phyloP scores from a whole-genome alignment of 2,113 vertebrate species.

The Nycticryphes semicollaris region DNA sequence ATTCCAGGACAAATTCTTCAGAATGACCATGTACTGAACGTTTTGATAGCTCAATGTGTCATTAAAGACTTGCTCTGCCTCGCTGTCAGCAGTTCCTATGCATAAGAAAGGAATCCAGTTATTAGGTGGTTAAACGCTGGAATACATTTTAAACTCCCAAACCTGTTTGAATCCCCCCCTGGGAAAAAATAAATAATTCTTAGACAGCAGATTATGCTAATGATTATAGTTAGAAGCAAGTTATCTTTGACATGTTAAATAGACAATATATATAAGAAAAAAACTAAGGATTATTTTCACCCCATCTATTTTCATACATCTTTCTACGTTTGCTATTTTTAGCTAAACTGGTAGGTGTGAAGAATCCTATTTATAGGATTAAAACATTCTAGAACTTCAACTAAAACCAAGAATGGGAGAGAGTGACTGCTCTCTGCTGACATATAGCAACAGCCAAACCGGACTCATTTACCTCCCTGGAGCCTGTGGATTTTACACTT shows the following conservation, averaged over 20 bases:
- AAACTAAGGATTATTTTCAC: not conserved
- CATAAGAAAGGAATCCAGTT: not conserved
- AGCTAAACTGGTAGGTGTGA: not conserved
- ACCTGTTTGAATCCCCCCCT: not conserved
- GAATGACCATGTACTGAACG: conserved; percentile 82
- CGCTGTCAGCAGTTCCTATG: conserved; percentile 41
- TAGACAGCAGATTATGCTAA: not conserved
- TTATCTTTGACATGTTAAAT: not conserved
- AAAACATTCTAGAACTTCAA: not conserved
- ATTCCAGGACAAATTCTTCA: conserved; percentile 84
- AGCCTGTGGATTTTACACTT: not conserved
- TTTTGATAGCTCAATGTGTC: conserved; percentile 71
- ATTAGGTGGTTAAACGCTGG: not conserved
- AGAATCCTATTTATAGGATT: not conserved
- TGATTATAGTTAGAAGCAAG: not conserved
- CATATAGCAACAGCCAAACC: not conserved
- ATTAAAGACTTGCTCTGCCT: conserved; percentile 34
- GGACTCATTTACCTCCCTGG: not conserved
- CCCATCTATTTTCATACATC: not conserved
- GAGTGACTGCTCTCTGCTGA: not conserved
- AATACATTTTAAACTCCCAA: not conserved
- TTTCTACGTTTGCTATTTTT: not conserved
- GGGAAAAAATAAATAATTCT: not conserved
- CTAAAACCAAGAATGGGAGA: not conserved
- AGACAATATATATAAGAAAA: not conserved